Evolutionary conservation across 1,140 invertebrate species (phyloP).

Genomic region (Penaeus indicus): DNA sequence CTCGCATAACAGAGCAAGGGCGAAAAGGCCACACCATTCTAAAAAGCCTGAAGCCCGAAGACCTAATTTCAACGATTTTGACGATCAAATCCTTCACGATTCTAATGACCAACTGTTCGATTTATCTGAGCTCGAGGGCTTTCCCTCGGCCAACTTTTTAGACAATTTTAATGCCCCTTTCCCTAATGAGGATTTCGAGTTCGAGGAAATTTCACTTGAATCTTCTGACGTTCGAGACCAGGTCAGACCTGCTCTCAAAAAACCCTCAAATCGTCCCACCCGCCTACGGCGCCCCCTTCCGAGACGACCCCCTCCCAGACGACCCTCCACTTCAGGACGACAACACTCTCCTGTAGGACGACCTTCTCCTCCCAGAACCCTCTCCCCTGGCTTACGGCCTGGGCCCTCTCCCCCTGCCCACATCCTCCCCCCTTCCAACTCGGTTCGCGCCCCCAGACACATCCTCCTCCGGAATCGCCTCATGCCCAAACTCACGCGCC

Average conservation of each 20-base stretch:
- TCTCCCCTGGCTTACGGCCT: constrained; percentile 34
- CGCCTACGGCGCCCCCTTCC: neutral
- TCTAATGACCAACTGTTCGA: neutral
- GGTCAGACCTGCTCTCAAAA: neutral
- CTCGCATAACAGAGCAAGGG: no score
- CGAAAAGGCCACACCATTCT: no score
- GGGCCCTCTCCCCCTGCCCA: constrained; percentile 52
- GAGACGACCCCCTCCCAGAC: neutral
- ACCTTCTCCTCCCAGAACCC: constrained; percentile 1
- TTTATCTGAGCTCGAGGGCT: neutral
- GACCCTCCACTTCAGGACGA: neutral
- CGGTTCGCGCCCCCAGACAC: constrained; percentile 54
- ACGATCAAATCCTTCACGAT: neutral
- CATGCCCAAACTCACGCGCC: constrained; percentile 42
- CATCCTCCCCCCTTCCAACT: constrained; percentile 43
- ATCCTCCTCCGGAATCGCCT: constrained; percentile 41
- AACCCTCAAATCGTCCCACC: neutral
- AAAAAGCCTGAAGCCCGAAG: no score
- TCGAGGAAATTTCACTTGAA: neutral
- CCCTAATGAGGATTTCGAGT: neutral
- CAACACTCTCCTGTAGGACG: neutral
- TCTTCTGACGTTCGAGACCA: neutral
- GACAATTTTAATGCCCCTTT: constrained; percentile 5
- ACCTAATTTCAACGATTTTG: no score
- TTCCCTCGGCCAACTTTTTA: neutral